Conservation (phyloP, 2,113 vertebrate species). For the Miniopterus natalensis region DNA sequence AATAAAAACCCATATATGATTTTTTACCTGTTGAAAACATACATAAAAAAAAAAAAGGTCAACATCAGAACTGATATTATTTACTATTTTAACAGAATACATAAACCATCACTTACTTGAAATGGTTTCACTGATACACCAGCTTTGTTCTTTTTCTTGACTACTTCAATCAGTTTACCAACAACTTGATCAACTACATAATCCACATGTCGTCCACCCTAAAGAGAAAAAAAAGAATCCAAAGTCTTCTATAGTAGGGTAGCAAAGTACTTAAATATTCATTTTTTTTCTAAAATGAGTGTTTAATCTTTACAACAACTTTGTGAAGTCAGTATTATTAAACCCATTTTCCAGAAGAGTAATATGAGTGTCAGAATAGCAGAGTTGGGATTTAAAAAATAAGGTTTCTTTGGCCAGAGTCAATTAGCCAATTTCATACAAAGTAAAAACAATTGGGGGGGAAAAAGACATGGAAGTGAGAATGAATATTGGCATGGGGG, state of each 20-base stretch:
- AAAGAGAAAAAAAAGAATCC: constrained; percentile 37
- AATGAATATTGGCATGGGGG: not conserved
- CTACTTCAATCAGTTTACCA: constrained; percentile 97
- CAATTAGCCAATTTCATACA: not conserved
- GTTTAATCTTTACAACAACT: constrained; percentile 20
- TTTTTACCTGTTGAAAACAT: constrained; percentile 94
- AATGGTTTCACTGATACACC: constrained; percentile 99
- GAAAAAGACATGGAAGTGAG: not conserved
- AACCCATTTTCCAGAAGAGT: constrained; percentile 8
- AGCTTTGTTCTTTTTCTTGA: constrained; percentile 99
- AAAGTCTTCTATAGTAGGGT: constrained; percentile 40
- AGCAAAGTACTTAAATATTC: constrained; percentile 2
- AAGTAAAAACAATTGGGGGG: not conserved
- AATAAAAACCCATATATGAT: constrained; percentile 99
- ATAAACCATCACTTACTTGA: constrained; percentile 90
- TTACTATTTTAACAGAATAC: not conserved
- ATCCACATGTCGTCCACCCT: constrained; percentile 98
- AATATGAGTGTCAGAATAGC: constrained; percentile 6
- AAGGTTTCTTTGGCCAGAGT: not conserved
- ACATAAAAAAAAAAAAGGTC: constrained; percentile 55
- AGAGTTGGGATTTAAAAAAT: not conserved
- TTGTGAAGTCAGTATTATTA: constrained; percentile 15
- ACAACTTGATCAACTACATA: constrained; percentile 99
- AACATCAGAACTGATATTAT: constrained; percentile 42
- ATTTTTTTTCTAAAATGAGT: not conserved